Conservation (phyloP, 2,113 vertebrate genomes). For the Salvator merianae region DNA sequence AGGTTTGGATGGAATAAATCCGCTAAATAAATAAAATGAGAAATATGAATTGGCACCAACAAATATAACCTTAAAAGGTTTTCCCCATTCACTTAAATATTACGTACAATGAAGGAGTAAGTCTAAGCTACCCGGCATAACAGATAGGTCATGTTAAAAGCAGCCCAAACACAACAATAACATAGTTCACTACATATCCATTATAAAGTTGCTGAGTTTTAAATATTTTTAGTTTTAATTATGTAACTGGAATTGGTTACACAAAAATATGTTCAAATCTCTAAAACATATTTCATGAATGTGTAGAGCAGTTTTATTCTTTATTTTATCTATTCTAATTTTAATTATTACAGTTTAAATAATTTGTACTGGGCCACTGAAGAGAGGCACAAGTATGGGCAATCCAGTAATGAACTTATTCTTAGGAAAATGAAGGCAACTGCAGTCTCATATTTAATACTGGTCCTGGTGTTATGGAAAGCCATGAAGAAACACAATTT, state of each 20-base stretch:
- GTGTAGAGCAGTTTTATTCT: neutral
- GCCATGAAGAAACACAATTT: neutral
- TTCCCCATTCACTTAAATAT: neutral
- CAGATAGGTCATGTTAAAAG: neutral
- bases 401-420: neutral
- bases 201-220: neutral
- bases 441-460: neutral
- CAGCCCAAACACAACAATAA: neutral
- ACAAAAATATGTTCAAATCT: too few species aligned
- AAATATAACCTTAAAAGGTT: neutral
- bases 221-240: neutral
- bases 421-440: neutral
- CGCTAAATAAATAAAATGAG: too few species aligned
- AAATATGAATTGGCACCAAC: too few species aligned
- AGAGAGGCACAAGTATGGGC: neutral
- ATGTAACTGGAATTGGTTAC: neutral
- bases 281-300: neutral
- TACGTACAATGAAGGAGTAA: neutral
- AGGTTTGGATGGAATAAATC: too few species aligned
- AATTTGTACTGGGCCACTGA: neutral
- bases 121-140: neutral
- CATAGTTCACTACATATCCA: neutral
- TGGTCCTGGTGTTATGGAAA: neutral
- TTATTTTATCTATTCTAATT: neutral
- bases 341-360: neutral